A percentile compares a stretch with the other conserved stretches of the same genome.
Conservation (phyloP, 23 tunicate species). For the Phallusia fumigata region DNA sequence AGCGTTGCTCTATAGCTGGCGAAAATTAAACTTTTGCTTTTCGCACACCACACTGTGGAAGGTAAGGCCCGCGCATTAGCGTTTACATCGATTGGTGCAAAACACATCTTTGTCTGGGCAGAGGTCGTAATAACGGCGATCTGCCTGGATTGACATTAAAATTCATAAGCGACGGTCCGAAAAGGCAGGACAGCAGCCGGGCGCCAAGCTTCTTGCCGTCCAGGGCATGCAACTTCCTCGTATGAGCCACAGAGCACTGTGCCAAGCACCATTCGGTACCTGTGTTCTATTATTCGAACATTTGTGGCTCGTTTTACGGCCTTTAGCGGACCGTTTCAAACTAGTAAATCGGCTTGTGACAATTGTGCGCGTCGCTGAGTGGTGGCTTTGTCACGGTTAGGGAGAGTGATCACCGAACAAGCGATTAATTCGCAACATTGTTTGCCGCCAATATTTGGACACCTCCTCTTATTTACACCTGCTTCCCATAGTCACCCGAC, state of each 20-base stretch:
- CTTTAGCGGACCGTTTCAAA: too few relatives aligned
- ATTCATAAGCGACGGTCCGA: background rate
- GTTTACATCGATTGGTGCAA: too few relatives aligned
- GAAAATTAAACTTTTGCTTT: too few relatives aligned
- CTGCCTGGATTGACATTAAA: background rate
- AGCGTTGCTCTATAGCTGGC: too few relatives aligned
- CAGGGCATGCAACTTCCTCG: background rate
- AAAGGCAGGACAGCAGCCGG: background rate
- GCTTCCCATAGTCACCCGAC: background rate
- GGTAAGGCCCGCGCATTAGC: too few relatives aligned
- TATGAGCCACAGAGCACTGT: background rate
- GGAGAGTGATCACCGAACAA: slow-evolving; percentile 3
- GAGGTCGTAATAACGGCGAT: background rate
- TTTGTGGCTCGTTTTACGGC: too few relatives aligned
- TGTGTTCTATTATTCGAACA: too few relatives aligned
- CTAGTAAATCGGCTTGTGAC: background rate
- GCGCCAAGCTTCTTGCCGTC: background rate
- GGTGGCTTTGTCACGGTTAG: background rate
- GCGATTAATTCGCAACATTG: slow-evolving; percentile 12
- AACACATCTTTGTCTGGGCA: slow-evolving; percentile 7
- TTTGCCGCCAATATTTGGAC: background rate
- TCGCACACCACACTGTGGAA: too few relatives aligned
- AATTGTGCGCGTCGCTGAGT: background rate
- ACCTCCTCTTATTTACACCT: background rate
- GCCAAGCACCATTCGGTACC: background rate